phyloP scores from a whole-genome alignment of 2,113 vertebrate genomes.

The Malurus alboscapulatus region DNA sequence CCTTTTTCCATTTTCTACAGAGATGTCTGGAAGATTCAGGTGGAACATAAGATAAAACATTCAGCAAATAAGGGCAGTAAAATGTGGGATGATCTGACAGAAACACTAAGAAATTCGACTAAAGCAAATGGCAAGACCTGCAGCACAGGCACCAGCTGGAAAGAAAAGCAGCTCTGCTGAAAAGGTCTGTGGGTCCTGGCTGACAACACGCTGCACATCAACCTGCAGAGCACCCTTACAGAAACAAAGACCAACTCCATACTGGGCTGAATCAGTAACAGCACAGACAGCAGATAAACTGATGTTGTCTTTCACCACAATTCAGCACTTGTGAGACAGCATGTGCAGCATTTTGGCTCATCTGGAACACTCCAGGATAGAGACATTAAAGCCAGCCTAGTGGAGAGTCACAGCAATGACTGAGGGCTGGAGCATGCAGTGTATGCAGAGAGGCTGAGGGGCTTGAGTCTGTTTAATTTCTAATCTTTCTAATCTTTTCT shows the following conservation, averaged over 20 bases:
- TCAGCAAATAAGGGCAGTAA: not conserved
- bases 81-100: not conserved
- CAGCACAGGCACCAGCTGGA: not conserved
- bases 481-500: not conserved
- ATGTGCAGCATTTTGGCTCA: not conserved
- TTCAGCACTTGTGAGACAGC: not conserved
- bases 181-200: not conserved
- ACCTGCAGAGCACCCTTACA: not conserved
- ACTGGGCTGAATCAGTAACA: not conserved
- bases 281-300: not conserved
- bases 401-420: not conserved
- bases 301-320: not conserved
- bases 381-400: not conserved
- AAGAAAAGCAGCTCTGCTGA: not conserved
- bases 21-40: not conserved
- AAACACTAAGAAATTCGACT: not conserved
- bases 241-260: not conserved
- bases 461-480: not conserved
- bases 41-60: not conserved
- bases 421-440: fast-evolving
- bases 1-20: not conserved
- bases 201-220: fast-evolving
- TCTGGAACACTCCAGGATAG: not conserved
- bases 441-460: not conserved
- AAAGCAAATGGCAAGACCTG: not conserved